phyloP scores from a whole-genome alignment of 53 echinoderm and acorn worm species.

The Crossaster papposus region DNA sequence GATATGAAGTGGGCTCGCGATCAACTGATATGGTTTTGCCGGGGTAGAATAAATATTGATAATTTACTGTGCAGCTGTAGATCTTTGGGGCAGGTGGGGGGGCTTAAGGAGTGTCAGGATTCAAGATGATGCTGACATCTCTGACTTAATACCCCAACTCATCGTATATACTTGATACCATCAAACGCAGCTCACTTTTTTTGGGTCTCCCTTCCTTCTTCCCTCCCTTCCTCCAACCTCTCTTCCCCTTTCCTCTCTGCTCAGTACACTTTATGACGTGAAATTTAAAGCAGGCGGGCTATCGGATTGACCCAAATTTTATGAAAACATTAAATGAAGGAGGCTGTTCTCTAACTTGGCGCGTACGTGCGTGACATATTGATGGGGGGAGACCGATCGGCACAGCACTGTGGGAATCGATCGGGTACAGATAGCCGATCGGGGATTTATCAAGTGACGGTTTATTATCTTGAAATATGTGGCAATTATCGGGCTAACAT shows the following conservation, averaged over 20 bases:
- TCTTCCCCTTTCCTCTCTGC: background rate
- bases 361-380: conserved; percentile 48
- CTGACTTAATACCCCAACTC: conserved; percentile 52
- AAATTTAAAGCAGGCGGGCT: conserved; percentile 43
- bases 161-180: conserved; percentile 41
- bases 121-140: conserved; percentile 57
- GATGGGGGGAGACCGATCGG: conserved; percentile 18
- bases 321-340: conserved; percentile 48
- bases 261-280: conserved; percentile 22
- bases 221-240: background rate
- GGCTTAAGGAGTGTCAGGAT: conserved; percentile 48
- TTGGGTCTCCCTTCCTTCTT: background rate
- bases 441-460: conserved; percentile 20
- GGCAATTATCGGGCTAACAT: background rate
- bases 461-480: conserved; percentile 30
- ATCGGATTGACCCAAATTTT: conserved; percentile 60
- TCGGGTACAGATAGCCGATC: conserved; percentile 30
- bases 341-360: conserved; percentile 32
- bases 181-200: conserved; percentile 38
- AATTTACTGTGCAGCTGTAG: conserved; percentile 57
- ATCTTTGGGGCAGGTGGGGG: conserved; percentile 54
- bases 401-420: background rate
- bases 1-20: conserved; percentile 53
- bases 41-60: conserved; percentile 55
- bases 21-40: conserved; percentile 60